Evolutionary conservation across 2,888 invertebrate species (phyloP), one percentile per base, ranked within the genome.

Genomic region (Micoletzkya japonica): DNA sequence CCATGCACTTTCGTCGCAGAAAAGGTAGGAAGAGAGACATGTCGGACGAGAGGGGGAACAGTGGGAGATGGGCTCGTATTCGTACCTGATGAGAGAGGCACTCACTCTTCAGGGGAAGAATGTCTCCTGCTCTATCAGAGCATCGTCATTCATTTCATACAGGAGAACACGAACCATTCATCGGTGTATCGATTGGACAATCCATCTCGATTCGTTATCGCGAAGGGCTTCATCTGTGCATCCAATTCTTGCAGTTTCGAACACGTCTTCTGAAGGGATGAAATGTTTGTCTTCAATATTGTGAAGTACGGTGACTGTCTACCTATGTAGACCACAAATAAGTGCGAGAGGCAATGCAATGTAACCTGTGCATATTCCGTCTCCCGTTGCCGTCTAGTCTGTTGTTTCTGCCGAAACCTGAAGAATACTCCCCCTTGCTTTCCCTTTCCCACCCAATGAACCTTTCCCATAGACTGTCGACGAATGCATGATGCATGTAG

Each of bases 381-480:
- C 60, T 84, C 83, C 28, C 84, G 69, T 59, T 83, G 81, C 17
- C 75, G 71, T 52, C 83, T 71, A 3, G 76, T 80, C 57, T 84
- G 84, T 34, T 74, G 76, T n/a, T 76, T 75, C 67, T 80, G 76
- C 10, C 84, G 74, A 66, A 84, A 84, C 59, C 68, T 66, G 28
- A 0, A 54, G 26, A n/a, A 24, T 6, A 52, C 24, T 6, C 10
- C 10, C 24, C n/a, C 24, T n/a, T n/a, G 17, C 6, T 6, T 17
- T 52, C 20, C 17, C 24, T 52, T 6, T n/a, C 24, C n/a, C 6
- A n/a, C 52, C 52, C 17, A 39, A 7, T 10, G 39, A 39, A 66
- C 64, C 80, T 79, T 44, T 85, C 83, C 85, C 85, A 85, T n/a
- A 85, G 60, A 66, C 76, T 76, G 72, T 85, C 85, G 36, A 85